phyloP scores from a whole-genome alignment of 2,888 invertebrate genomes.

The Eilema depressum region DNA sequence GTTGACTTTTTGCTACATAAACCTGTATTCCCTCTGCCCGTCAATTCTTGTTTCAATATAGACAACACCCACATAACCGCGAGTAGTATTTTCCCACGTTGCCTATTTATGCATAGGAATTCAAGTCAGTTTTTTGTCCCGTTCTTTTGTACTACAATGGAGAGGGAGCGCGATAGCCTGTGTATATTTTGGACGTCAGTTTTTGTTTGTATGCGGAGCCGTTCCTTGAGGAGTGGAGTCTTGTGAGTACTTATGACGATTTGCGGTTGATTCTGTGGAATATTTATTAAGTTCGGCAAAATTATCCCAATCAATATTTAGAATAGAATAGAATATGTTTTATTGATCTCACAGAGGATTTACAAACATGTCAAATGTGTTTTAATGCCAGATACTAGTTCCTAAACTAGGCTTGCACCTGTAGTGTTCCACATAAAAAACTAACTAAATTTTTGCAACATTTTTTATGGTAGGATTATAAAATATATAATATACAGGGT shows the following conservation, averaged over 20 bases:
- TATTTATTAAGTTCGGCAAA: background rate
- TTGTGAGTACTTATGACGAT: conserved; percentile 23
- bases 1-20: conserved; percentile 18
- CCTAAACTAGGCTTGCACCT: too few species aligned
- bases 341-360: too few species aligned
- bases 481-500: too few species aligned
- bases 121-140: conserved; percentile 53
- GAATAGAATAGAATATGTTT: too few species aligned
- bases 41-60: conserved; percentile 32
- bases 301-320: too few species aligned
- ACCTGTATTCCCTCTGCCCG: conserved; percentile 19
- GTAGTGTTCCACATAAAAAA: too few species aligned
- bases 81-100: conserved; percentile 72
- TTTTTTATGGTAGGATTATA: too few species aligned
- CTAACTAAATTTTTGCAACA: too few species aligned
- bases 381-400: too few species aligned
- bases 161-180: conserved; percentile 55
- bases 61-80: conserved; percentile 44
- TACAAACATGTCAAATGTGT: too few species aligned
- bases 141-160: conserved; percentile 44
- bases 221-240: conserved; percentile 52
- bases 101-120: conserved; percentile 65
- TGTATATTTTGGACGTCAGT: conserved; percentile 55
- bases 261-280: background rate
- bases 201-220: conserved; percentile 65